phyloP scores from a whole-genome alignment of 2,888 invertebrate species.

The Escarpia spicata region DNA sequence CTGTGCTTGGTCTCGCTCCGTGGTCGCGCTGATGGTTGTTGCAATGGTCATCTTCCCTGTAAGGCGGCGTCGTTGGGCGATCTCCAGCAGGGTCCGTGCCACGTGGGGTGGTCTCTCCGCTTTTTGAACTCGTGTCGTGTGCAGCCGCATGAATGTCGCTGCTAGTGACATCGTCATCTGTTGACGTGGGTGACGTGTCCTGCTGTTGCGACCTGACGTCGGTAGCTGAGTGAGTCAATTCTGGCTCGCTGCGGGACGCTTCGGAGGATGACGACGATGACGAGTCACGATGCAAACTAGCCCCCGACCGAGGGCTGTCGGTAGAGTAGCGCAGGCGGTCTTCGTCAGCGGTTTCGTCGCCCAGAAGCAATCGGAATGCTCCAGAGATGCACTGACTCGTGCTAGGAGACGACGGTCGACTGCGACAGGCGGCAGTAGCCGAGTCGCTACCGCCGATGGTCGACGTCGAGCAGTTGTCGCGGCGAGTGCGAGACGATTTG shows the following conservation, averaged over 20 bases:
- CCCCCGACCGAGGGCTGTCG: not conserved
- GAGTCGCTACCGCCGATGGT: not conserved
- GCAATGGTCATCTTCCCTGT: not conserved
- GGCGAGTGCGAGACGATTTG: not conserved
- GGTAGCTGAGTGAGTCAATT: not conserved
- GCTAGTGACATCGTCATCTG: constrained; percentile 6
- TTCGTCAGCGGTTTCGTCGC: not conserved
- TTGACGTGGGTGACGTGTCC: not conserved
- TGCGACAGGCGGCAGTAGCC: not conserved
- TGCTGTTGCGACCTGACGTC: not conserved
- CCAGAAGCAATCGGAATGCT: not conserved
- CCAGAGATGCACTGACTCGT: not conserved
- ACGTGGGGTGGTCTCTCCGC: not conserved
- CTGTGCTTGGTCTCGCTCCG: not conserved
- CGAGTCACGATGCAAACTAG: not conserved
- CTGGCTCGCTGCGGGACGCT: not conserved
- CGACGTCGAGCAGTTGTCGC: not conserved
- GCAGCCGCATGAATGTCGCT: not conserved
- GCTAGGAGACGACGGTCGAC: not conserved
- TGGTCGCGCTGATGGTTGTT: not conserved
- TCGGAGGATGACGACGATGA: not conserved
- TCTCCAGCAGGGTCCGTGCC: not conserved
- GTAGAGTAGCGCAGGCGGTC: not conserved
- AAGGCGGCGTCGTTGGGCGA: not conserved
- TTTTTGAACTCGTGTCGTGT: not conserved